These are phyloP conservation scores for Euura lappo DNA, from an alignment of 1,140 invertebrate genomes.

Conservation along the genomic window DNA sequence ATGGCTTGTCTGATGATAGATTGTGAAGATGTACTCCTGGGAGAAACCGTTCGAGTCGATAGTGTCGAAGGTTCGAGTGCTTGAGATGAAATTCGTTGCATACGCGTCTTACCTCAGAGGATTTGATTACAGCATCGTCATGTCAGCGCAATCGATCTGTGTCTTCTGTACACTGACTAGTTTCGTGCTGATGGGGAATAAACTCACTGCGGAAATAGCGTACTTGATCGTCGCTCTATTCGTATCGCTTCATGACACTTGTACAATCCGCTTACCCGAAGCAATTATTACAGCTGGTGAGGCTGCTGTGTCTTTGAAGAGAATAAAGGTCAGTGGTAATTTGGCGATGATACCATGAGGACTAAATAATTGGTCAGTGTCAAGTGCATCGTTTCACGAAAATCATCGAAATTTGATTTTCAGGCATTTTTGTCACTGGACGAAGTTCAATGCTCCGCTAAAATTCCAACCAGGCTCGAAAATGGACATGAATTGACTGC, in stretches of 20 bases:
- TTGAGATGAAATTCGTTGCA: conserved; percentile 73
- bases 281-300: conserved; percentile 73
- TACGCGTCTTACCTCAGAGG: conserved; percentile 74
- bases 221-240: conserved; percentile 71
- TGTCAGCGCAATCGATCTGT: conserved; percentile 75
- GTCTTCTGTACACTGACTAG: conserved; percentile 76
- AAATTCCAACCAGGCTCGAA: background rate
- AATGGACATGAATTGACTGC: conserved; percentile 7
- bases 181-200: conserved; percentile 70
- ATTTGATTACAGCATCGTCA: conserved; percentile 72
- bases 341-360: background rate
- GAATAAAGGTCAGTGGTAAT: conserved; percentile 49
- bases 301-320: conserved; percentile 70
- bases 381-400: background rate
- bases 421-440: conserved; percentile 70
- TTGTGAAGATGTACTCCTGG: conserved; percentile 85
- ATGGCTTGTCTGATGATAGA: conserved; percentile 43
- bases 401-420: background rate
- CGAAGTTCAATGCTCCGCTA: conserved; percentile 51
- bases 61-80: conserved; percentile 60
- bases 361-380: conserved; percentile 12
- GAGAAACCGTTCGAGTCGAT: conserved; percentile 72
- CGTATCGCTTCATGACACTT: conserved; percentile 67
- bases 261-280: conserved; percentile 76
- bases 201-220: conserved; percentile 71